phyloP scores from a whole-genome alignment of 2,797 vertebrate genomes.

The Tragopan temminckii region DNA sequence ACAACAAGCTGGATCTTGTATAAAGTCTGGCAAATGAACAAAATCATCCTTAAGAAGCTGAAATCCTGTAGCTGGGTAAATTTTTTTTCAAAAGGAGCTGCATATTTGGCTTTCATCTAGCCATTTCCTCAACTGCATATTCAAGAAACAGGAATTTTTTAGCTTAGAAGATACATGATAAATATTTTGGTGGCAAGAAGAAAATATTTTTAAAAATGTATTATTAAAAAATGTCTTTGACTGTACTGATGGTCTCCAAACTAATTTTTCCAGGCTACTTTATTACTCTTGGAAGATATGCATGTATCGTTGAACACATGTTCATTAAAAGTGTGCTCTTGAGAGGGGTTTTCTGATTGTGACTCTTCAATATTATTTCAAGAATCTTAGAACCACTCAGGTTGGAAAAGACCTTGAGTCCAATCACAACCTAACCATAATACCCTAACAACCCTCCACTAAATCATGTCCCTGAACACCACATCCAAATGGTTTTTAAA shows the following conservation, averaged over 20 bases:
- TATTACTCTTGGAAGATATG: not conserved
- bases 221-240: not conserved
- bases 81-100: not conserved
- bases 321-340: not conserved
- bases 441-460: too few species aligned
- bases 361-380: not conserved
- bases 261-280: not conserved
- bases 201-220: not conserved
- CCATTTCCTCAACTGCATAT: not conserved
- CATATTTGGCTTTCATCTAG: not conserved
- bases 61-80: not conserved
- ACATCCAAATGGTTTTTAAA: too few species aligned
- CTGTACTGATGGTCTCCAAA: not conserved
- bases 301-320: not conserved
- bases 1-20: accelerated
- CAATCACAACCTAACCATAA: too few species aligned
- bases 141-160: conserved; percentile 14
- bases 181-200: conserved; percentile 14
- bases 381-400: too few species aligned
- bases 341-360: not conserved
- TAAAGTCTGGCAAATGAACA: not conserved
- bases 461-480: too few species aligned
- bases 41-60: not conserved
- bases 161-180: not conserved
- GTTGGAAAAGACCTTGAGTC: too few species aligned